Evolutionary conservation across 2,797 vertebrate species (phyloP).

Genomic region (Spheniscus humboldti): DNA sequence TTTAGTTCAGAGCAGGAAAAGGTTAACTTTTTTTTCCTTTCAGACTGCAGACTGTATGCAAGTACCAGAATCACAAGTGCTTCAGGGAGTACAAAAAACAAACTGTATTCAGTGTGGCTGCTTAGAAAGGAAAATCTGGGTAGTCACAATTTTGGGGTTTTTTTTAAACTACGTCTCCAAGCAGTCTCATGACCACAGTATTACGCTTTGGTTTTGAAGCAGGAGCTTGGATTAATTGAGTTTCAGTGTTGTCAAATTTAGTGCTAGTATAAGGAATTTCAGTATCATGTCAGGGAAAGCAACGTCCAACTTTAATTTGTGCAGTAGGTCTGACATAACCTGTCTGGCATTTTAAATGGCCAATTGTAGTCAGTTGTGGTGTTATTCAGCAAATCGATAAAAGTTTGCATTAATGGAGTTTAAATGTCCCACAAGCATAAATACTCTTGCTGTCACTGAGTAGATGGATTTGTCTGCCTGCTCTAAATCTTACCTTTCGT

Average conservation of each 20-base stretch:
- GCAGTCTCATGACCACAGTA: background rate
- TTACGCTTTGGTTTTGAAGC: background rate
- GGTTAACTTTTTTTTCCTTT: background rate
- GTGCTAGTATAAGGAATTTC: background rate
- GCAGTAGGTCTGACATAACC: background rate
- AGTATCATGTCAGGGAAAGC: background rate
- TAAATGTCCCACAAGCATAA: background rate
- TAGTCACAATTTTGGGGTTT: background rate
- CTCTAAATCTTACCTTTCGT: background rate
- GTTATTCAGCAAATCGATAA: background rate
- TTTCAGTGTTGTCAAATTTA: background rate
- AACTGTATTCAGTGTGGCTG: background rate
- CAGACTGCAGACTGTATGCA: background rate
- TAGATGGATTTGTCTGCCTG: background rate
- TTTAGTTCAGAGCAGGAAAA: background rate
- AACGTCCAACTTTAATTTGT: background rate
- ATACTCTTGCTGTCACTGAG: background rate
- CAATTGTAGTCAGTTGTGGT: background rate
- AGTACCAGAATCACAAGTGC: background rate
- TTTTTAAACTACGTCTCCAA: background rate
- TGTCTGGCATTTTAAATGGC: background rate
- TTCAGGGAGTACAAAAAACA: background rate
- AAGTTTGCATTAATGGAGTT: background rate
- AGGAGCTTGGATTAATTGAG: background rate
- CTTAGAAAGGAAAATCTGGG: constrained; percentile 19